Base-by-base conservation (phyloP, 2,797 vertebrate genomes). In the Aplochiton taeniatus region DNA sequence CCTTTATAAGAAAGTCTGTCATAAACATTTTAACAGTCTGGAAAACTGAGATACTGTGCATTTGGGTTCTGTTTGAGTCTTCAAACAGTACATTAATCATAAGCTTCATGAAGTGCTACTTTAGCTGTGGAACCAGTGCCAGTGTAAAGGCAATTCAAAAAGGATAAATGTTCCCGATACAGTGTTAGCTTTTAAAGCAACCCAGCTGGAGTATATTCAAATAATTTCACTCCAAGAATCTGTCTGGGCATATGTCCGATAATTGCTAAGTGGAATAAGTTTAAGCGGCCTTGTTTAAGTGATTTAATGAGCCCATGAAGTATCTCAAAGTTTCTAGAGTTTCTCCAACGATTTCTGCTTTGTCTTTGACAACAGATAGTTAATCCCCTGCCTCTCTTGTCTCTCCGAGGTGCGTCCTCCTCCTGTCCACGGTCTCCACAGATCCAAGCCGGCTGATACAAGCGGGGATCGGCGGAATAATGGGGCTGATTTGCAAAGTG, bases 401-500 rank as follows among this genome's bases (percentile, higher is more conserved):
- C 11, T 17, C 13, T 56, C 17, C 63, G 49, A 43, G 54, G 62
- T 41, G 54, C 58, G 61, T 58, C 7, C 13, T 9, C 8, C 14
- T 43, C 4, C 49, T 41, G 31, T 12, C 1, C 14, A 9, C 18
- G 43, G 1, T 13, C 1, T 17, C 62, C 42, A 43, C 11, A 45
- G 58, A 65, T 65, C 20, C 56, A 31, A 31, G 31, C 31, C 6
- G 3, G 31, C 3, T 31, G 31, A 31, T 31, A 31, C 9, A 41
- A 17, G 9, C 41, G 18, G 16, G 18, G 42, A 17, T 12, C 14
- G n/a, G 57, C 65, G 78, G 63, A 50, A 57, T 69, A 44, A 66
- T 76, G n/a, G 63, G 64, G 71, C 58, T 73, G 62, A 77, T 85
- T 65, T 77, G 64, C 54, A 72, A 81, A 83, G 83, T 82, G 87